These are phyloP conservation scores for Penaeus indicus DNA, from an alignment of 1,140 invertebrate species.

Conservation along the genomic window DNA sequence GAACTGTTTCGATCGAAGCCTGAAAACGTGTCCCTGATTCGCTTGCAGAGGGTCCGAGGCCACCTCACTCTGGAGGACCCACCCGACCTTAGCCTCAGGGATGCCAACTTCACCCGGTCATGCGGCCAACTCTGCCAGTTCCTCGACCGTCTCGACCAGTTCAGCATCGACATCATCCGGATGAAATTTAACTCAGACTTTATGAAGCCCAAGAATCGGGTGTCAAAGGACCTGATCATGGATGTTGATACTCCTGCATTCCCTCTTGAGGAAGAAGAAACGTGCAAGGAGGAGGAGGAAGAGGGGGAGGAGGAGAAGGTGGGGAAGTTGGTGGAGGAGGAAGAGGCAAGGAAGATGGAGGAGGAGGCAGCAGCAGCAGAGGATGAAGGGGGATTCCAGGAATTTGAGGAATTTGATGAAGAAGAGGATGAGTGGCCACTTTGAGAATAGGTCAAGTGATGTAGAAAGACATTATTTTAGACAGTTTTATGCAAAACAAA, in stretches of 20 bases:
- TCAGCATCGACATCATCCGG: slow-evolving; percentile 54
- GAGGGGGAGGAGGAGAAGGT: neutral
- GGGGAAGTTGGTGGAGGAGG: too few relatives aligned
- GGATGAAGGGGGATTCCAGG: neutral
- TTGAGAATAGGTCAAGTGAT: neutral
- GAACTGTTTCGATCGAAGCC: slow-evolving; percentile 25
- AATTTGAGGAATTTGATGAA: neutral
- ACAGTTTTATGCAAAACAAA: too few relatives aligned
- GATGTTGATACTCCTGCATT: neutral
- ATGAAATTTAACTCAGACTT: slow-evolving; percentile 34
- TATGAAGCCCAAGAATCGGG: neutral
- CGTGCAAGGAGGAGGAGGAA: neutral
- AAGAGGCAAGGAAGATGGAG: too few relatives aligned
- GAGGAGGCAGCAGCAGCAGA: neutral
- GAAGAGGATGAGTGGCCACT: neutral
- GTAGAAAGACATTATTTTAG: neutral
- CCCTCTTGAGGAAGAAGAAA: neutral
- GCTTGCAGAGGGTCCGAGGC: slow-evolving; percentile 35
- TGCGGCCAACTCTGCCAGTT: slow-evolving; percentile 49
- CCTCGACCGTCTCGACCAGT: slow-evolving; percentile 38
- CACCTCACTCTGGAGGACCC: slow-evolving; percentile 55
- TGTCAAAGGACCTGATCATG: neutral
- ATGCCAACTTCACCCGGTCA: slow-evolving; percentile 1
- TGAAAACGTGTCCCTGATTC: slow-evolving; percentile 12
- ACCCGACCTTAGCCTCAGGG: slow-evolving; percentile 34